phyloP scores from a whole-genome alignment of 2,113 vertebrate genomes.

The Platysteira castanea region DNA sequence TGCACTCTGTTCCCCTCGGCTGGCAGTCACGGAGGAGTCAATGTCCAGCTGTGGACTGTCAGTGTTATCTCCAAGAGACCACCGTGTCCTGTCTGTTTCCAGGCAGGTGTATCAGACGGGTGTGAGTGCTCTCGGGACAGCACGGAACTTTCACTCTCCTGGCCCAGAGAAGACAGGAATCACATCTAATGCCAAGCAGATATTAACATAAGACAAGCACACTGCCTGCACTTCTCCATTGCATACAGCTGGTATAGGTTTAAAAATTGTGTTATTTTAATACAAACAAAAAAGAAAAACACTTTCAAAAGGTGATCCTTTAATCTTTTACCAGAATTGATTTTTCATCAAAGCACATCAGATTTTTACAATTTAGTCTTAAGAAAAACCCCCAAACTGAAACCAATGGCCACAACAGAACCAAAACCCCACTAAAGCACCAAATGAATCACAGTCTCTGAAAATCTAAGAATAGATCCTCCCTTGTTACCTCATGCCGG shows the following conservation, averaged over 20 bases:
- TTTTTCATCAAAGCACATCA: not conserved
- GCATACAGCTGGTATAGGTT: rapidly evolving
- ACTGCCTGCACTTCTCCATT: not conserved
- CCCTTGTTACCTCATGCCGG: not conserved
- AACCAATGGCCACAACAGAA: not conserved
- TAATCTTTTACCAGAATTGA: not conserved
- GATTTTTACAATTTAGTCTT: not conserved
- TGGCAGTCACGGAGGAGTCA: not conserved
- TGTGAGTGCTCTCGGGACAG: rapidly evolving
- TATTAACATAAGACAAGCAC: not conserved
- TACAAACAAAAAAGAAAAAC: not conserved
- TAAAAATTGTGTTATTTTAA: not conserved
- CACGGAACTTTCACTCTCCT: rapidly evolving
- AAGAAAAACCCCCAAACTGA: too few relatives aligned
- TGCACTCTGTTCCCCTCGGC: not conserved
- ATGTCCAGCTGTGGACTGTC: not conserved
- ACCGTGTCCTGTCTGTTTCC: not conserved
- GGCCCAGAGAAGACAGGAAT: not conserved
- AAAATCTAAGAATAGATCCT: not conserved
- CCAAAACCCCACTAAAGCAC: not conserved
- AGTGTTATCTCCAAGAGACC: not conserved
- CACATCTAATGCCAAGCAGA: not conserved
- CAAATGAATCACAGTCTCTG: not conserved
- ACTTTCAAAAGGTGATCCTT: not conserved
- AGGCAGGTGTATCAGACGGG: rapidly evolving